Evolutionary conservation across 1,140 invertebrate species (phyloP).

Genomic region (Acromyrmex heyeri): DNA sequence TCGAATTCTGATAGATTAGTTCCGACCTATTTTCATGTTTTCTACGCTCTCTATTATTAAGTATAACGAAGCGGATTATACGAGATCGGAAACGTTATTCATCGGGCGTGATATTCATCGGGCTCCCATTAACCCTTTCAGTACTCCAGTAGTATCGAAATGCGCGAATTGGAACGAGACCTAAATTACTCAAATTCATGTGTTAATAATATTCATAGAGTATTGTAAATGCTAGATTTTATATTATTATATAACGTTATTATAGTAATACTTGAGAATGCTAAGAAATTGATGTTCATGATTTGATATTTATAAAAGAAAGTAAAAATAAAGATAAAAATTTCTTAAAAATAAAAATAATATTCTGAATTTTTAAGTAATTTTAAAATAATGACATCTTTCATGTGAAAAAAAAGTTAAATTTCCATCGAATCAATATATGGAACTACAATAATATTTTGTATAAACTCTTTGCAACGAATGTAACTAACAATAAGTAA

Average conservation of each 20-base stretch:
- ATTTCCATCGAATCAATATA: neutral
- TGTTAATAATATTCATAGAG: conserved; percentile 12
- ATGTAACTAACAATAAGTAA: no score
- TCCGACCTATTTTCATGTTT: conserved; percentile 48
- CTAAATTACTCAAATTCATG: neutral
- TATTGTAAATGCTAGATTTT: neutral
- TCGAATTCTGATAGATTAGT: conserved; percentile 49
- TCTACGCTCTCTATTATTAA: conserved; percentile 38
- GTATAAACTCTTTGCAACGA: neutral
- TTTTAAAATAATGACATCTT: neutral
- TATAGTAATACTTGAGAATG: conserved; percentile 1
- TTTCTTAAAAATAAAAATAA: neutral
- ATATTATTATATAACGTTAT: neutral
- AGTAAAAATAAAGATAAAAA: neutral
- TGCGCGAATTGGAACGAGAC: neutral
- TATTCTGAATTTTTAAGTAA: neutral
- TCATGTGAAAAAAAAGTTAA: neutral
- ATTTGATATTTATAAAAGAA: neutral
- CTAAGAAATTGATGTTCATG: neutral
- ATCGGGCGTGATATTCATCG: neutral
- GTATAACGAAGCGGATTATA: conserved; percentile 55
- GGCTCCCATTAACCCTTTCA: conserved; percentile 1
- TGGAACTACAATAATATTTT: neutral
- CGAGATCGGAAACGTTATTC: conserved; percentile 29
- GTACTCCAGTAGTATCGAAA: conserved; percentile 13